Conservation (phyloP, 1,140 invertebrate species). For the Saccostrea echinata region DNA sequence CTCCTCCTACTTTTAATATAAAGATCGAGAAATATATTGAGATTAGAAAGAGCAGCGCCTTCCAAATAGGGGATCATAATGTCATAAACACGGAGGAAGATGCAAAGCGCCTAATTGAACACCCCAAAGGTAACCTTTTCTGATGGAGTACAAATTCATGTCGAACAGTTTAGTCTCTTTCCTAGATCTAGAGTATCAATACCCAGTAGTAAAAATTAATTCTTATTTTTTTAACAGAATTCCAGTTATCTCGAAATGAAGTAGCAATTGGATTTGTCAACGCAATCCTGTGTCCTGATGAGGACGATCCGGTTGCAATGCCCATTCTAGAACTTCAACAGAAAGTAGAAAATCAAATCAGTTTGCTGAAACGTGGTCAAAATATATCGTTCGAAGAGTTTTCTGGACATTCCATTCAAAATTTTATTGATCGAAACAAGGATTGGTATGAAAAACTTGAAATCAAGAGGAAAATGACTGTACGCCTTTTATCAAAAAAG, state of each 20-base stretch:
- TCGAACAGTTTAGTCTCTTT: too few relatives aligned
- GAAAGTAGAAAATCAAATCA: neutral
- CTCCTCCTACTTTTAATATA: neutral
- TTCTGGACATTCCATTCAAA: neutral
- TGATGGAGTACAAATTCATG: too few relatives aligned
- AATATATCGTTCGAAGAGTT: neutral
- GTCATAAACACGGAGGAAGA: neutral
- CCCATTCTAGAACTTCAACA: neutral
- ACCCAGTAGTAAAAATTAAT: neutral
- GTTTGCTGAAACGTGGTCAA: neutral
- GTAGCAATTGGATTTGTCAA: neutral
- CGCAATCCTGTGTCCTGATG: neutral
- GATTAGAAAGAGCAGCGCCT: neutral
- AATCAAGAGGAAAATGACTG: neutral
- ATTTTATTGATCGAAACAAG: neutral
- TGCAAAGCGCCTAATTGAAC: neutral
- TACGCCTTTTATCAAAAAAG: neutral
- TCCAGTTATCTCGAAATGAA: neutral
- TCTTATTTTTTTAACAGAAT: neutral
- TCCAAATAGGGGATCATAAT: neutral
- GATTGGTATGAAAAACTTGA: neutral
- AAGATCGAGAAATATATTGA: conserved; percentile 1
- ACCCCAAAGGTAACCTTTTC: neutral
- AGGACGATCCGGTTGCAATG: neutral
- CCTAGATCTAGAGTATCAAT: too few relatives aligned